A percentile compares a stretch with the other conserved stretches of the same genome.
Conservation (phyloP, 2,797 vertebrate genomes). For the Lithobates pipiens region DNA sequence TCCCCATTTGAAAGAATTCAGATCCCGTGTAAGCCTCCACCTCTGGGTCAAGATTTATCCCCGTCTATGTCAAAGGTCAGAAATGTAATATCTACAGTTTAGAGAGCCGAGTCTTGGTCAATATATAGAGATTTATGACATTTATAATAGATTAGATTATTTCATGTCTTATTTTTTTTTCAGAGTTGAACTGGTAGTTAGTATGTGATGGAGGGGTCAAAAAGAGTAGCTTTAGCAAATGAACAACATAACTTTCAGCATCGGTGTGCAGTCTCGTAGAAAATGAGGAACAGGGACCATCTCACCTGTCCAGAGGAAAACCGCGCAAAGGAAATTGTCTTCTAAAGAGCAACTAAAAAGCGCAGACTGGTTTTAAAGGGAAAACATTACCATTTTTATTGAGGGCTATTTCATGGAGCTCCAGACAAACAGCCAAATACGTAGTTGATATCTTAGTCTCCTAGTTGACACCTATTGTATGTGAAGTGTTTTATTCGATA, state of each 20-base stretch:
- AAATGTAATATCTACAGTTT: slow-evolving; percentile 61
- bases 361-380: too few species aligned
- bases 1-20: slow-evolving; percentile 48
- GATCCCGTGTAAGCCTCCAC: slow-evolving; percentile 44
- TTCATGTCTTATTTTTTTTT: slow-evolving; percentile 48
- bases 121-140: slow-evolving; percentile 56
- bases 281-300: slow-evolving; percentile 1
- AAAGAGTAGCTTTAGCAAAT: slow-evolving; percentile 36
- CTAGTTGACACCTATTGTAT: too few species aligned
- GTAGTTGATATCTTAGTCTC: too few species aligned
- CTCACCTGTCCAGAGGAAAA: background rate
- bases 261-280: slow-evolving; percentile 2
- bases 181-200: slow-evolving; percentile 27
- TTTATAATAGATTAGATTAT: slow-evolving; percentile 56
- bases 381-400: too few species aligned
- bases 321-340: too few species aligned
- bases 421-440: too few species aligned
- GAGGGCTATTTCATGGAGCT: too few species aligned
- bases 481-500: too few species aligned
- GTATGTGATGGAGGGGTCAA: slow-evolving; percentile 38
- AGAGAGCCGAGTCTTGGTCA: slow-evolving; percentile 51
- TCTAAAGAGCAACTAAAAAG: too few species aligned
- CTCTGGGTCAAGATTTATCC: slow-evolving; percentile 53
- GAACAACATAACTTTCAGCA: slow-evolving; percentile 41
- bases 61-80: slow-evolving; percentile 51